Evolutionary conservation across 2,888 invertebrate genomes (phyloP).

Genomic region (Mellilla xanthometata): DNA sequence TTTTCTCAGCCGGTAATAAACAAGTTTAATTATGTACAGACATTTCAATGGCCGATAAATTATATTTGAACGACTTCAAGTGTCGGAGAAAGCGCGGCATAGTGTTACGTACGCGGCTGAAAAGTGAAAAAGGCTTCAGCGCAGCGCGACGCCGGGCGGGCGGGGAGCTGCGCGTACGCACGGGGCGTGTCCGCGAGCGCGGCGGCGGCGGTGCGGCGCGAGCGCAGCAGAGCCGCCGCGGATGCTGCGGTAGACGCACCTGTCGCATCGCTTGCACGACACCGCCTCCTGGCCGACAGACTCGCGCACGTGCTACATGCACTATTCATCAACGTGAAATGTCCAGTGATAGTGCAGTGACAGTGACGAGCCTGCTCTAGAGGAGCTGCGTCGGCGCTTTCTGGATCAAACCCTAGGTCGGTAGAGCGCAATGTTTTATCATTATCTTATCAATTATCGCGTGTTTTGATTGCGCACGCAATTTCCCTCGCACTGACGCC

Average conservation of each 20-base stretch:
- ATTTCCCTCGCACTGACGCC: conserved; percentile 38
- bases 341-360: conserved; percentile 66
- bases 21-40: neutral
- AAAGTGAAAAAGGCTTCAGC: conserved; percentile 56
- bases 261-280: conserved; percentile 42
- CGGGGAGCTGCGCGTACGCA: conserved; percentile 68
- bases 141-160: conserved; percentile 47
- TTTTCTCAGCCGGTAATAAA: conserved; percentile 4
- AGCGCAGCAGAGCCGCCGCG: conserved; percentile 59
- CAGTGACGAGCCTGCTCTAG: conserved; percentile 50
- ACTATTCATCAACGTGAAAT: conserved; percentile 50
- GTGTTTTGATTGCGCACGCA: conserved; percentile 60
- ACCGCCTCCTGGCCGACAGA: conserved; percentile 31
- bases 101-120: conserved; percentile 39
- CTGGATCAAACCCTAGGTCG: conserved; percentile 69
- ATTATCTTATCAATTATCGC: conserved; percentile 57
- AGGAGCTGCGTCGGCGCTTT: conserved; percentile 49
- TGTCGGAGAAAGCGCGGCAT: conserved; percentile 13
- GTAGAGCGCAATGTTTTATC: conserved; percentile 57
- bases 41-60: neutral
- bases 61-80: neutral
- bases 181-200: conserved; percentile 54
- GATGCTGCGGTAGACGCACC: conserved; percentile 76
- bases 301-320: conserved; percentile 38
- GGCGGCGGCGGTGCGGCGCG: conserved; percentile 26